Percentiles rank a stretch among this genome's conserved stretches.
Evolutionary conservation across 1,140 invertebrate species (phyloP).

Genomic region (Trachymyrmex cornetzi): DNA sequence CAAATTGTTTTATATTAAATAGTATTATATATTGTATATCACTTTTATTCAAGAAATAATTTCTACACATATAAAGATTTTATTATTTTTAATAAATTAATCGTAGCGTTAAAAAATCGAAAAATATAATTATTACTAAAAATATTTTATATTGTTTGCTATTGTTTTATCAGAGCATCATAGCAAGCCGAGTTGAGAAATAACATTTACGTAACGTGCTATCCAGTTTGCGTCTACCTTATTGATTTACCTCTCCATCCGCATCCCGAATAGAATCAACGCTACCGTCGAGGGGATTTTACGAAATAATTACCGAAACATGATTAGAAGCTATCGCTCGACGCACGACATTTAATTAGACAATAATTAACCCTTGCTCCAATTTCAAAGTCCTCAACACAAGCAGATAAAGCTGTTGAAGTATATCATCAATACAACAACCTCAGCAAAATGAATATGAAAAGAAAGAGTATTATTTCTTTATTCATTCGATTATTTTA

Average conservation of each 20-base stretch:
- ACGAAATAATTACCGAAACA: slow-evolving; percentile 60
- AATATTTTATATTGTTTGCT: background rate
- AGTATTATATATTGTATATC: background rate
- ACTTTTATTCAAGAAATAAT: slow-evolving; percentile 23
- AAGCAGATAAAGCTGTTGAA: slow-evolving; percentile 23
- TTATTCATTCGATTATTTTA: background rate
- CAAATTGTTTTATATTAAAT: slow-evolving; percentile 3
- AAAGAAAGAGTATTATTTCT: background rate
- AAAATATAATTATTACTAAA: background rate
- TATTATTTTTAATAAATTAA: slow-evolving; percentile 23
- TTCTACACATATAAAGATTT: background rate
- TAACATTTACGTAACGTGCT: slow-evolving; percentile 45
- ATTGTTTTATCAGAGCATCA: background rate
- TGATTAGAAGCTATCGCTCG: slow-evolving; percentile 73
- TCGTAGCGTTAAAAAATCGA: background rate
- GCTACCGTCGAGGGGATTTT: slow-evolving; percentile 52
- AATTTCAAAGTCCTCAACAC: slow-evolving; percentile 70
- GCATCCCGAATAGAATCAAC: slow-evolving; percentile 51
- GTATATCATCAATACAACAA: background rate
- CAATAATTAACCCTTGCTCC: slow-evolving; percentile 74
- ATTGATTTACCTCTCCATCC: slow-evolving; percentile 54
- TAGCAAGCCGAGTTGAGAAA: slow-evolving; percentile 30
- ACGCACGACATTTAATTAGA: slow-evolving; percentile 74
- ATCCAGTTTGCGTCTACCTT: slow-evolving; percentile 38
- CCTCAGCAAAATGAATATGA: background rate